These are phyloP conservation scores for western clawed frog (Xenopus tropicalis) DNA, from an alignment of 2,113 vertebrate species.

Conservation along the genomic window DNA sequence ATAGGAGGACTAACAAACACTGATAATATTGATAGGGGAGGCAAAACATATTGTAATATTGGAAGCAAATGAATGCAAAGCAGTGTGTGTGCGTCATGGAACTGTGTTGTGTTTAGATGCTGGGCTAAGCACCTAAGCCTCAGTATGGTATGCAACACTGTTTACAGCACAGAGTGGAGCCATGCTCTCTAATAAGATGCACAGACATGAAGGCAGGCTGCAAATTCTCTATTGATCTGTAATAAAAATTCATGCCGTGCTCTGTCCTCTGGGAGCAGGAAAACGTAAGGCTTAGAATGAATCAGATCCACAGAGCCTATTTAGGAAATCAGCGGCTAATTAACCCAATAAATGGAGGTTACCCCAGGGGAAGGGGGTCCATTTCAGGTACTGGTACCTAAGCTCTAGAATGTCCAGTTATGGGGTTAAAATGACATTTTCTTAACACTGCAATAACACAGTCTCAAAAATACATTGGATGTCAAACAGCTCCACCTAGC, in stretches of 20 bases:
- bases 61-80: not conserved
- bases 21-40: not conserved
- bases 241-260: conserved; percentile 17
- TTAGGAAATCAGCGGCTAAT: conserved; percentile 23
- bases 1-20: too few species aligned
- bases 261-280: conserved; percentile 17
- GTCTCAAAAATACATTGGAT: not conserved
- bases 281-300: conserved; percentile 13
- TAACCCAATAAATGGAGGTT: conserved; percentile 19
- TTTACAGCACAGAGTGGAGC: not conserved
- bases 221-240: conserved; percentile 24
- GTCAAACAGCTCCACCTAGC: conserved; percentile 24
- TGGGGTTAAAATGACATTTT: conserved; percentile 1
- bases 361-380: not conserved
- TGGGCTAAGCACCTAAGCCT: too few species aligned
- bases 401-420: not conserved
- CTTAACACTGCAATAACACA: conserved; percentile 3
- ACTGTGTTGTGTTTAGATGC: not conserved
- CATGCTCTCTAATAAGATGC: not conserved
- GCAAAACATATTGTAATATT: not conserved
- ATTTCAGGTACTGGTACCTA: too few species aligned
- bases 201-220: conserved; percentile 5
- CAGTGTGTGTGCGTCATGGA: too few species aligned
- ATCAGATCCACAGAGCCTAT: conserved; percentile 29
- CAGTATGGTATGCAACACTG: too few species aligned